Evolutionary conservation across 1,140 invertebrate genomes (phyloP).

Genomic region (Schlechtendalia chinensis): DNA sequence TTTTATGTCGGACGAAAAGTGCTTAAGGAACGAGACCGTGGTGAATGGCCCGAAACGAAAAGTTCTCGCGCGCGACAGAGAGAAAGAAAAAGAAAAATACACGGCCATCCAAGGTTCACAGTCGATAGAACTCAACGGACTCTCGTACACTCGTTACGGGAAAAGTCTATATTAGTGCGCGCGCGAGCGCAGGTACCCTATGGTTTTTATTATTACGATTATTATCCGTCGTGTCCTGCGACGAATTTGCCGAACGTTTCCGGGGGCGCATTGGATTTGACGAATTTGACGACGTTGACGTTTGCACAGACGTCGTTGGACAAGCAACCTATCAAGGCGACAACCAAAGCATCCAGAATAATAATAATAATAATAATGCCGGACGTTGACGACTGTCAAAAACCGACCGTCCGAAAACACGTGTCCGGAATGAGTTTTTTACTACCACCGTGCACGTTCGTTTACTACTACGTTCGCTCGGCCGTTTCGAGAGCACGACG

Average conservation of each 20-base stretch:
- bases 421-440: too few species aligned
- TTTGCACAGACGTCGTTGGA: constrained; percentile 29
- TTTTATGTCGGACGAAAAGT: constrained; percentile 8
- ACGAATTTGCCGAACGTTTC: background rate
- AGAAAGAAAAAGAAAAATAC: background rate
- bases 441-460: too few species aligned
- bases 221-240: too few species aligned
- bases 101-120: background rate
- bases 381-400: background rate
- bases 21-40: background rate
- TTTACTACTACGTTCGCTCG: too few species aligned
- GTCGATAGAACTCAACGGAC: constrained; percentile 32
- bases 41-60: constrained; percentile 41
- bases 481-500: too few species aligned
- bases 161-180: constrained; percentile 27
- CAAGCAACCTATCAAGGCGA: constrained; percentile 28
- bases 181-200: background rate
- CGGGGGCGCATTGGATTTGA: too few species aligned
- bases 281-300: constrained; percentile 21
- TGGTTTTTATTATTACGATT: constrained; percentile 13
- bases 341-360: constrained; percentile 34
- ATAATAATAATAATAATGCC: background rate
- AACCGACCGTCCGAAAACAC: too few species aligned
- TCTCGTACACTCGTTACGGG: background rate
- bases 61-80: background rate